Conservation (phyloP, 1,140 invertebrate species). For the Episyrphus balteatus region DNA sequence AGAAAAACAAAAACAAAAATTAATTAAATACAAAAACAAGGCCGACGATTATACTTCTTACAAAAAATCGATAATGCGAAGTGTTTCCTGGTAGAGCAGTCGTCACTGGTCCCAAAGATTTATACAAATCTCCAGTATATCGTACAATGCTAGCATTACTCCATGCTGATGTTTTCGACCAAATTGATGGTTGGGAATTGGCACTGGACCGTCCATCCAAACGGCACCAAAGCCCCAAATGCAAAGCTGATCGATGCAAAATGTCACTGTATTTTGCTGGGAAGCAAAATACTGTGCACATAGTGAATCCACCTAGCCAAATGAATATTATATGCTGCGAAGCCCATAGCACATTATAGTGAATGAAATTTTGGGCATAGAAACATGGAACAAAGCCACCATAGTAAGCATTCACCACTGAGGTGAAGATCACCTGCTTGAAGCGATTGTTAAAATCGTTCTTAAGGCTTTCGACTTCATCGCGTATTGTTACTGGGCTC, state of each 20-base stretch:
- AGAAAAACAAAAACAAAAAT: constrained; percentile 13
- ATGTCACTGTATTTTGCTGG: constrained; percentile 70
- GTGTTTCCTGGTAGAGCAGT: constrained; percentile 72
- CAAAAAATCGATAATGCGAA: constrained; percentile 73
- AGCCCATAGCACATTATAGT: constrained; percentile 77
- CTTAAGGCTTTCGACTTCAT: constrained; percentile 74
- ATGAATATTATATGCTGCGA: constrained; percentile 72
- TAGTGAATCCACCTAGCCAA: constrained; percentile 69
- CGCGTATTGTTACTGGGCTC: constrained; percentile 57
- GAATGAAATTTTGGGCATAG: constrained; percentile 70
- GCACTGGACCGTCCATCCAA: constrained; percentile 36
- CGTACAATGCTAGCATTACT: constrained; percentile 68
- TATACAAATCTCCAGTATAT: constrained; percentile 66
- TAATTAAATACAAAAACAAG: neutral
- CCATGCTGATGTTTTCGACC: constrained; percentile 65
- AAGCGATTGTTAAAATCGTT: constrained; percentile 80
- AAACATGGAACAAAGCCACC: constrained; percentile 81
- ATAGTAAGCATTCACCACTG: constrained; percentile 82
- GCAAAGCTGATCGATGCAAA: constrained; percentile 75
- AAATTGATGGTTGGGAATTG: constrained; percentile 46
- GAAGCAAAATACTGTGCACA: constrained; percentile 65
- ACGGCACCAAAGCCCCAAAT: constrained; percentile 77
- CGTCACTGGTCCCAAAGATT: constrained; percentile 62
- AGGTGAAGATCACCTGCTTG: constrained; percentile 83
- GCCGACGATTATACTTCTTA: constrained; percentile 41